A percentile compares a stretch with the other conserved stretches of the same genome.
phyloP scores from a whole-genome alignment of 2,888 invertebrate species.

The Polydesmus complanatus region DNA sequence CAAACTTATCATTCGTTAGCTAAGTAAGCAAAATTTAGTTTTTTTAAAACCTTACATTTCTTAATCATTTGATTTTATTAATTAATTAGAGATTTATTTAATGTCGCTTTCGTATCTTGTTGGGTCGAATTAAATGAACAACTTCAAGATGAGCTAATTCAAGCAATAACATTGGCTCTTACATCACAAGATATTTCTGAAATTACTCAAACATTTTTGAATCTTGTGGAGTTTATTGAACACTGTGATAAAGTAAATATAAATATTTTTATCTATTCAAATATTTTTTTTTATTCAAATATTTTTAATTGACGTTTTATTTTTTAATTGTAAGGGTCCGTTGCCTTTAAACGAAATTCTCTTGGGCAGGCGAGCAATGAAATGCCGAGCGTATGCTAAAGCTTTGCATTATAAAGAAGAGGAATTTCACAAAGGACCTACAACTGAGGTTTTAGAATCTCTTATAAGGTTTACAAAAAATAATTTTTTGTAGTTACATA shows the following conservation, averaged over 20 bases:
- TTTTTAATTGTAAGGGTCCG: conserved; percentile 49
- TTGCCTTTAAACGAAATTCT: conserved; percentile 75
- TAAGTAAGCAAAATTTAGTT: conserved; percentile 29
- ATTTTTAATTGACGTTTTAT: not conserved
- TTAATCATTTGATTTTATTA: conserved; percentile 8
- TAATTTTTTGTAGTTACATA: not conserved
- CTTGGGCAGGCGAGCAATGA: conserved; percentile 86
- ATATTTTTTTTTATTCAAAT: not conserved
- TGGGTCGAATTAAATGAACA: conserved; percentile 85
- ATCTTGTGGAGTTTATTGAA: conserved; percentile 98
- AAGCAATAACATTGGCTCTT: conserved; percentile 74
- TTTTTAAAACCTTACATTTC: not conserved
- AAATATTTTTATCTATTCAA: not conserved
- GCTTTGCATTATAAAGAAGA: conserved; percentile 82
- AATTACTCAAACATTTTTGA: conserved; percentile 88
- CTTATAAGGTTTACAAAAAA: conserved; percentile 54
- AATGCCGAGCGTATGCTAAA: conserved; percentile 72
- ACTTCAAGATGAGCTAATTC: conserved; percentile 69
- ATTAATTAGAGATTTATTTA: conserved; percentile 87
- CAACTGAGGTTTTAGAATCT: conserved; percentile 77
- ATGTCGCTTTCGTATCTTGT: conserved; percentile 96
- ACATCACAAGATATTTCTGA: conserved; percentile 88
- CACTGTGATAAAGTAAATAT: conserved; percentile 70
- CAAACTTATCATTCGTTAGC: conserved; percentile 92
- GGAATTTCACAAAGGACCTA: conserved; percentile 72